Conservation (phyloP, 2,797 vertebrate species). For the Meda fulgida region DNA sequence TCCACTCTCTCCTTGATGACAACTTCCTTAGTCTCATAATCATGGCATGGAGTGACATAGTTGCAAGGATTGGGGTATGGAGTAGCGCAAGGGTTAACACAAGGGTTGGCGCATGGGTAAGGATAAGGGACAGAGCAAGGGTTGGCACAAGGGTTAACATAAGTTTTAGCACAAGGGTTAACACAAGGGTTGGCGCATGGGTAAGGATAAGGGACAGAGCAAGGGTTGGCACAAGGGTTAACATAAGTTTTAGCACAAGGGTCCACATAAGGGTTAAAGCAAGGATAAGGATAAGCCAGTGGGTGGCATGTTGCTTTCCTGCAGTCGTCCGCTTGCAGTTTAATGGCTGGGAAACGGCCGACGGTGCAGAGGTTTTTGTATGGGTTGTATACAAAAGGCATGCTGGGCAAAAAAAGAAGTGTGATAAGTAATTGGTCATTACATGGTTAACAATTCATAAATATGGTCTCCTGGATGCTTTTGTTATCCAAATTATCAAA, state of each 20-base stretch:
- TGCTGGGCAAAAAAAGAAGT: not conserved
- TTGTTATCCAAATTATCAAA: not conserved
- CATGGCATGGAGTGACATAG: not conserved
- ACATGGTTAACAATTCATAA: not conserved
- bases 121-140: not conserved
- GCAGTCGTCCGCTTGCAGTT: not conserved
- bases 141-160: not conserved
- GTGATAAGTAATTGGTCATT: not conserved
- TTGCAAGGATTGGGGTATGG: not conserved
- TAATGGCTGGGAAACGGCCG: constrained; percentile 18
- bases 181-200: too few relatives aligned
- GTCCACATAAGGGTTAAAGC: constrained; percentile 9
- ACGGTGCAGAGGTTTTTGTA: constrained; percentile 15
- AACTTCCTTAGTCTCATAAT: constrained; percentile 20
- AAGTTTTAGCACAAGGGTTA: not conserved
- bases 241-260: not conserved
- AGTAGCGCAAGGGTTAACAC: not conserved
- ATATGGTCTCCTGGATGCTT: not conserved
- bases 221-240: not conserved
- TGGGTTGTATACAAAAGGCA: constrained; percentile 42
- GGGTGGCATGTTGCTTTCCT: not conserved
- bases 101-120: not conserved
- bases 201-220: not conserved
- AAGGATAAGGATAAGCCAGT: not conserved
- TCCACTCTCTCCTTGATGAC: not conserved